A percentile compares a stretch with the other conserved stretches of the same genome.
Evolutionary conservation across 2,888 invertebrate species (phyloP).

Genomic region (Drosophila eohydei): DNA sequence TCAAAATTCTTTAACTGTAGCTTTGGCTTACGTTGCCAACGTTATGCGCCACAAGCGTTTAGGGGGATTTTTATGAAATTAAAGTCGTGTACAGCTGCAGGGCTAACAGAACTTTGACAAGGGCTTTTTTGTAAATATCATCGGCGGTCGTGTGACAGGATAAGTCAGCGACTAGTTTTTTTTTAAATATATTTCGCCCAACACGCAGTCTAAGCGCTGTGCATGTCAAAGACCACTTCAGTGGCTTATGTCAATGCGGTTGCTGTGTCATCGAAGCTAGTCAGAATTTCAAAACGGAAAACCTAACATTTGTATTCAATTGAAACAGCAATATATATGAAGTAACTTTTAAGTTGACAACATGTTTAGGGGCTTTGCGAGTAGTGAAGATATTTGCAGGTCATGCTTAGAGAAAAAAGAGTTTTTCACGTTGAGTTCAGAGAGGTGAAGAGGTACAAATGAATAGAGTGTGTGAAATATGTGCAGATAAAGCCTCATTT

Average conservation of each 20-base stretch:
- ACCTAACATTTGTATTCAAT: constrained; percentile 3
- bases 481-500: too few relatives aligned
- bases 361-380: background rate
- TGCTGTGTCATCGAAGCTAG: constrained; percentile 12
- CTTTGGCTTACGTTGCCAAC: constrained; percentile 21
- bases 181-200: background rate
- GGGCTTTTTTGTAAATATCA: constrained; percentile 31
- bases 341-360: constrained; percentile 6
- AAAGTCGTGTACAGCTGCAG: constrained; percentile 61
- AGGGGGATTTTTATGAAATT: constrained; percentile 66
- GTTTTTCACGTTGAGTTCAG: background rate
- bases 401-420: background rate
- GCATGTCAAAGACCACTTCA: constrained; percentile 22
- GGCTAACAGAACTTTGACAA: constrained; percentile 50
- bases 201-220: background rate
- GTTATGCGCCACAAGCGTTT: constrained; percentile 7
- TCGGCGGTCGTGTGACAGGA: constrained; percentile 55
- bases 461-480: too few relatives aligned
- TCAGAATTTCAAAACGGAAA: constrained; percentile 7
- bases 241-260: constrained; percentile 26
- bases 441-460: background rate
- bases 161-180: constrained; percentile 27
- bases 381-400: background rate
- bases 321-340: background rate
- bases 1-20: constrained; percentile 52